Conservation (phyloP, 1,140 invertebrate species). For the Teleogryllus occipitalis region DNA sequence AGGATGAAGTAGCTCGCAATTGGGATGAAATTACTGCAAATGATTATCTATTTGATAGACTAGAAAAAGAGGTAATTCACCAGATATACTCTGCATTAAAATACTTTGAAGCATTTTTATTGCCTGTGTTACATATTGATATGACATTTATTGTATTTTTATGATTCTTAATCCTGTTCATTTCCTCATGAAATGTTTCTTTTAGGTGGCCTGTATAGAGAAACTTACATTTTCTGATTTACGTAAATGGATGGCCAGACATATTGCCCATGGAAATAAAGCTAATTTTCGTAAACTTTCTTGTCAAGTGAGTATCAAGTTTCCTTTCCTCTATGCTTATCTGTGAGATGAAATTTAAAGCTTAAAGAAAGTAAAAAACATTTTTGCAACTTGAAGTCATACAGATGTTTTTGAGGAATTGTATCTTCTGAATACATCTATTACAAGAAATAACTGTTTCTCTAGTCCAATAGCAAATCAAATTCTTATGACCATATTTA, state of each 20-base stretch:
- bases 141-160: neutral
- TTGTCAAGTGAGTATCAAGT: neutral
- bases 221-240: neutral
- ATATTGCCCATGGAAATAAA: neutral
- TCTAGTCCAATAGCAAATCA: no score
- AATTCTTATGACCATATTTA: no score
- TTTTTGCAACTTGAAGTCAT: neutral
- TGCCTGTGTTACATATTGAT: neutral
- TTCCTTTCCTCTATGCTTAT: neutral
- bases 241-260: neutral
- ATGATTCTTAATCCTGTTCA: neutral
- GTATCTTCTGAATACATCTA: no score
- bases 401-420: no score
- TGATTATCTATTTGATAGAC: slow-evolving; percentile 60
- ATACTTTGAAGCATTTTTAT: no score
- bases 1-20: slow-evolving; percentile 63
- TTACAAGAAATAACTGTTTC: no score
- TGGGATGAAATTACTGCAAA: slow-evolving; percentile 58
- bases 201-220: neutral
- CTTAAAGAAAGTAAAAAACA: neutral
- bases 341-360: neutral
- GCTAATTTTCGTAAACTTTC: neutral
- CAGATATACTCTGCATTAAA: neutral
- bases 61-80: slow-evolving; percentile 44
- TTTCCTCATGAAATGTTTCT: neutral